Conservation (phyloP, 92 coral and sea anemone genomes). For the Parazoanthus darwini region DNA sequence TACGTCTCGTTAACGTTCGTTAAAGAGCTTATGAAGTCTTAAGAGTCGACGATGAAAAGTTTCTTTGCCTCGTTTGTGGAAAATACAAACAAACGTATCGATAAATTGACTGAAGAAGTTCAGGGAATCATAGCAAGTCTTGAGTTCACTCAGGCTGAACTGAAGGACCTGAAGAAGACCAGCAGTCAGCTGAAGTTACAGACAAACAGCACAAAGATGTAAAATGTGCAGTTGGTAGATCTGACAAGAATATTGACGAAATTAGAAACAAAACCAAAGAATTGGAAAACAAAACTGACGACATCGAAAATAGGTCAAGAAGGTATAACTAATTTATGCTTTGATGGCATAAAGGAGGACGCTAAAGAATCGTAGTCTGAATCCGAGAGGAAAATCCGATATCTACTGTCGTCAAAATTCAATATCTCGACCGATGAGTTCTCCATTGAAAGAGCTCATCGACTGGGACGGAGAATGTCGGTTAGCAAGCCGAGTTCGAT, state of each 20-base stretch:
- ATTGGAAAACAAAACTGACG: conserved; percentile 1
- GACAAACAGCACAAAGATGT: background rate
- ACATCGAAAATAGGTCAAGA: background rate
- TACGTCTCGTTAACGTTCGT: no score
- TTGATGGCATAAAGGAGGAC: background rate
- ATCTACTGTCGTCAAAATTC: conserved; percentile 23
- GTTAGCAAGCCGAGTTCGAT: conserved; percentile 16
- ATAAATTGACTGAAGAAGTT: background rate
- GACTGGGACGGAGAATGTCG: conserved; percentile 19
- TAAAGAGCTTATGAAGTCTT: no score
- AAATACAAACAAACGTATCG: background rate
- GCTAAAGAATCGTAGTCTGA: conserved; percentile 29
- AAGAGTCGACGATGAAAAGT: no score
- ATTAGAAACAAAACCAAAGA: background rate
- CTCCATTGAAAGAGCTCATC: conserved; percentile 30
- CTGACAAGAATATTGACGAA: background rate
- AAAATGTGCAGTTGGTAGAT: background rate
- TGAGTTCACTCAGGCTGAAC: background rate
- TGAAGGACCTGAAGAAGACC: background rate
- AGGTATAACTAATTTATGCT: background rate
- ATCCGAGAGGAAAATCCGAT: conserved; percentile 12
- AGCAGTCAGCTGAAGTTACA: background rate
- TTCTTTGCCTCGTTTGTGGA: no score
- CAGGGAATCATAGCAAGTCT: background rate
- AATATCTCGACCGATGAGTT: background rate